A percentile compares a stretch with the other conserved stretches of the same genome.
phyloP scores from a whole-genome alignment of 2,113 vertebrate genomes.

The Dromiciops gliroides region DNA sequence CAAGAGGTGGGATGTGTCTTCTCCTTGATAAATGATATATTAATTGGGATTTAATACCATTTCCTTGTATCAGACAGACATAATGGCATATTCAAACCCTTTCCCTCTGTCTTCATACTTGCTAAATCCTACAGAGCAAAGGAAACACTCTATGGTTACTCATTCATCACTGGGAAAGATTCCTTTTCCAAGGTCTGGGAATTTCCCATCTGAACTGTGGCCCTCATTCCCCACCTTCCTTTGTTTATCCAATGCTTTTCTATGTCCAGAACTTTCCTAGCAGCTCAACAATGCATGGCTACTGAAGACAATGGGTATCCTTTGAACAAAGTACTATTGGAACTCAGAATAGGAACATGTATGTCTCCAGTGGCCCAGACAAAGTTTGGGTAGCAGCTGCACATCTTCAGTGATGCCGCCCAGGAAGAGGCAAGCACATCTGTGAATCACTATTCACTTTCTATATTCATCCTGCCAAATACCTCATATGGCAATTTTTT shows the following conservation, averaged over 20 bases:
- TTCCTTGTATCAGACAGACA: neutral
- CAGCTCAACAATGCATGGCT: conserved; percentile 19
- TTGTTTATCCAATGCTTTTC: neutral
- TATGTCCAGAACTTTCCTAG: conserved; percentile 43
- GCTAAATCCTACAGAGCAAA: neutral
- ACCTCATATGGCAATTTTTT: conserved; percentile 62
- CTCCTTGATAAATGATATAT: conserved; percentile 53
- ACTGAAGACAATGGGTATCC: conserved; percentile 48
- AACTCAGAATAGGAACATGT: conserved; percentile 30
- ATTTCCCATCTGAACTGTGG: conserved; percentile 6
- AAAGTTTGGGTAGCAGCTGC: conserved; percentile 73
- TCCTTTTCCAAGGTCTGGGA: neutral
- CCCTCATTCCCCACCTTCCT: neutral
- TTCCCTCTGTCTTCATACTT: neutral
- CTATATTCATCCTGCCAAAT: conserved; percentile 66
- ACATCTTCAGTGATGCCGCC: conserved; percentile 49
- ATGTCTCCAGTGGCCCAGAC: conserved; percentile 71
- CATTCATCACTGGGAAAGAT: neutral
- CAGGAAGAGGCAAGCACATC: conserved; percentile 73
- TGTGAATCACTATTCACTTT: conserved; percentile 68
- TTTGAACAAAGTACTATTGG: conserved; percentile 21
- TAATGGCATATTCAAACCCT: neutral
- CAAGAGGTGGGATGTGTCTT: neutral
- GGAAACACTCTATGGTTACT: neutral
- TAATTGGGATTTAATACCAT: conserved; percentile 51